Percentiles rank a stretch among this genome's conserved stretches.
Conservation (phyloP, 2,797 vertebrate genomes). For the Takifugu rubripes region DNA sequence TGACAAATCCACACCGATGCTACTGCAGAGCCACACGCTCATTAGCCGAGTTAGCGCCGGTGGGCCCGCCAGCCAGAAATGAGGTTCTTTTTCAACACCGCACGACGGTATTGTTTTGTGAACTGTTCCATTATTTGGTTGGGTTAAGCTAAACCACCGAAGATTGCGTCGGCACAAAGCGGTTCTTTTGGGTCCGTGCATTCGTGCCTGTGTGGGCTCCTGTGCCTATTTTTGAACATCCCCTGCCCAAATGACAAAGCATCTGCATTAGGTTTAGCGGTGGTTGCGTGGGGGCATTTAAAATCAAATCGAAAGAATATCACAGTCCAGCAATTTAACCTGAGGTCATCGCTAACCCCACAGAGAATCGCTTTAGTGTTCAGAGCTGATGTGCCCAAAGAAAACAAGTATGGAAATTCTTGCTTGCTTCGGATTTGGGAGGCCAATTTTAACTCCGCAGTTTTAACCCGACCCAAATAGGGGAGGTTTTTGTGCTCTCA, state of each 20-base stretch:
- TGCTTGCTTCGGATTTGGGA: conserved; percentile 1
- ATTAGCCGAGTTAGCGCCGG: conserved; percentile 5
- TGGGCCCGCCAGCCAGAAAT: conserved; percentile 15
- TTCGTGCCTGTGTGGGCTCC: not conserved
- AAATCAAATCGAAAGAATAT: conserved; percentile 2
- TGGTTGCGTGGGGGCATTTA: too few relatives aligned
- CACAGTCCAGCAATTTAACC: not conserved
- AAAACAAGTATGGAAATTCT: conserved; percentile 17
- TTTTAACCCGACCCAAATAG: conserved; percentile 12
- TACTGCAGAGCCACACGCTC: conserved; percentile 22
- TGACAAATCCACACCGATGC: conserved; percentile 29
- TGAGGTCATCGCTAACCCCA: not conserved
- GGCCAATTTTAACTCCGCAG: conserved; percentile 11
- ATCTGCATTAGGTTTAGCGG: not conserved
- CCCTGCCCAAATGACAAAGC: not conserved
- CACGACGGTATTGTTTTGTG: not conserved
- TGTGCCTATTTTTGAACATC: conserved; percentile 2
- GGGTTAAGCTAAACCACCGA: not conserved
- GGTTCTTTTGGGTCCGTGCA: not conserved
- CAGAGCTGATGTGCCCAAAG: not conserved
- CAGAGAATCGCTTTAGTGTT: conserved; percentile 1
- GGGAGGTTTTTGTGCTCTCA: conserved; percentile 16
- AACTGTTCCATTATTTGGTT: not conserved
- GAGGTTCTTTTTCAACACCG: not conserved
- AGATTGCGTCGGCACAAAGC: not conserved